These are phyloP conservation scores for Leptinotarsa lineolata DNA, from an alignment of 1,140 invertebrate genomes.

Conservation along the genomic window DNA sequence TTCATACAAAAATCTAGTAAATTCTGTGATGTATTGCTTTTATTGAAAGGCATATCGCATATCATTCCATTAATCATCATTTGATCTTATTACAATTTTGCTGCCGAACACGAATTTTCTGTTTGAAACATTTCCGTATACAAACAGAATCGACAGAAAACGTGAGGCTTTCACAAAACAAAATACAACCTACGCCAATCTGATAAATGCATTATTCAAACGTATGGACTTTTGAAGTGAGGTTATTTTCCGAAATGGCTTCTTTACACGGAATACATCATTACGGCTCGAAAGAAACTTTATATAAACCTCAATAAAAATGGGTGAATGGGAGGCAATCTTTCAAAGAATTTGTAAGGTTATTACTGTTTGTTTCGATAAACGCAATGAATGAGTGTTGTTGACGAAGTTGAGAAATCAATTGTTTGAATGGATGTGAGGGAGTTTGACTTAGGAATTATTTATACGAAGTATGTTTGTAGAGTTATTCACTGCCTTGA, in stretches of 20 bases:
- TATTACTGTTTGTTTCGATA: background rate
- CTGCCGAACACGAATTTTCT: no score
- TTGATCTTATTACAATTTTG: no score
- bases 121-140: no score
- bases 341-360: background rate
- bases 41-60: no score
- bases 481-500: no score
- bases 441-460: no score
- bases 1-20: no score
- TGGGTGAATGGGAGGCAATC: background rate
- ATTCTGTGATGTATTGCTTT: no score
- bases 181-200: slow-evolving; percentile 2
- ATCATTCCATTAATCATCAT: no score
- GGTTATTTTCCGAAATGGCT: background rate
- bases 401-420: background rate
- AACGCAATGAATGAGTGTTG: background rate
- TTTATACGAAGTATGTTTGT: no score
- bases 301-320: background rate
- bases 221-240: background rate
- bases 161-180: background rate
- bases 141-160: no score
- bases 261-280: background rate
- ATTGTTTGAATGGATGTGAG: no score
- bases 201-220: slow-evolving; percentile 3
- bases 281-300: background rate